These are phyloP conservation scores for Eremophila alpestris DNA, from an alignment of 2,797 vertebrate species.

Conservation along the genomic window DNA sequence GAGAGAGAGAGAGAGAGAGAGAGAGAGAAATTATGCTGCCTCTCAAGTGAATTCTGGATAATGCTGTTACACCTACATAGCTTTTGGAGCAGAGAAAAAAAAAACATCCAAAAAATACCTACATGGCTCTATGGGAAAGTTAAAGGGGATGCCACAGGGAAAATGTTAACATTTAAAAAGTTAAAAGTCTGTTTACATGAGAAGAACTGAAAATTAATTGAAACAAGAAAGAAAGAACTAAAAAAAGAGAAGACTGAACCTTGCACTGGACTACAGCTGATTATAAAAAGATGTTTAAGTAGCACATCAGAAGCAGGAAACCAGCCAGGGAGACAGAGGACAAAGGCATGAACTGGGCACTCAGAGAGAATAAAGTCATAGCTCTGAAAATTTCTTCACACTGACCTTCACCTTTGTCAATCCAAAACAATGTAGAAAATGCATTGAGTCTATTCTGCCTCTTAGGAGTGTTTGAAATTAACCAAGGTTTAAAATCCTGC, in stretches of 20 bases:
- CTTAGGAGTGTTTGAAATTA: background rate
- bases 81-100: background rate
- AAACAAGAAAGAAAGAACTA: slow-evolving; percentile 13
- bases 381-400: background rate
- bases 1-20: background rate
- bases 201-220: background rate
- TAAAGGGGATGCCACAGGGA: background rate
- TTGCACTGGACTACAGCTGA: background rate
- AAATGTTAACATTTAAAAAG: background rate
- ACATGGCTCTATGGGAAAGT: background rate
- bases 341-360: background rate
- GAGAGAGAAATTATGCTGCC: background rate
- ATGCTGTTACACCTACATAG: background rate
- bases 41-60: background rate
- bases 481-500: background rate
- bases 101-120: background rate
- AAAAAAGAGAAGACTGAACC: background rate
- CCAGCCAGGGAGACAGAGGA: background rate
- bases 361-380: background rate
- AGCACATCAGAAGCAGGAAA: background rate
- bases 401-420: background rate
- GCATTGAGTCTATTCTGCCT: background rate
- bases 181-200: background rate
- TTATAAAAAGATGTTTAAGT: background rate
- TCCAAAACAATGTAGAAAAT: background rate